These are phyloP conservation scores for Lycia hirtaria DNA, from an alignment of 2,888 invertebrate species.

Conservation along the genomic window DNA sequence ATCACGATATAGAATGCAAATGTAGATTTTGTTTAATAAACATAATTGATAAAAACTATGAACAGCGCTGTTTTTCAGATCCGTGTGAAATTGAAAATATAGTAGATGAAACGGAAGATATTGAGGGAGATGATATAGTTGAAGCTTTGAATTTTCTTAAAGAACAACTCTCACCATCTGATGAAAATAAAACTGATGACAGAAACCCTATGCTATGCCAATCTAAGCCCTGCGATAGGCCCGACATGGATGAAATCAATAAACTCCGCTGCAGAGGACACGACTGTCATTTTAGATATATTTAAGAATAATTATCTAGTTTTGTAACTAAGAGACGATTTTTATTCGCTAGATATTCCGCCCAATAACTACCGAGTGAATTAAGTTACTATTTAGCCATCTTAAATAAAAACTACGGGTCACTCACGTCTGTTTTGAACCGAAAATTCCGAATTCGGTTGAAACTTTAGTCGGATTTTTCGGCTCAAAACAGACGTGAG, in stretches of 20 bases:
- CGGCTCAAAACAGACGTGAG: no score
- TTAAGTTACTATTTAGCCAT: no score
- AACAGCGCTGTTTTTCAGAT: slow-evolving; percentile 3
- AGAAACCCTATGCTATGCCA: slow-evolving; percentile 4
- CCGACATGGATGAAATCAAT: slow-evolving; percentile 11
- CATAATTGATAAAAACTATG: slow-evolving; percentile 4
- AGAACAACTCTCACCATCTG: neutral
- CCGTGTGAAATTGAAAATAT: neutral
- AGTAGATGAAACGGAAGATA: neutral
- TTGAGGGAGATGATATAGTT: neutral
- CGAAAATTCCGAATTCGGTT: no score
- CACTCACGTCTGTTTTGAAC: no score
- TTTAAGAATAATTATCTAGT: neutral
- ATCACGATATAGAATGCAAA: slow-evolving; percentile 6
- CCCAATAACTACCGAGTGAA: no score
- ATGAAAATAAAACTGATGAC: neutral
- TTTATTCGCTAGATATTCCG: no score
- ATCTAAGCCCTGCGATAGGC: slow-evolving; percentile 5
- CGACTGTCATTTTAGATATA: slow-evolving; percentile 9
- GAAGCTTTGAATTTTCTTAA: slow-evolving; percentile 3
- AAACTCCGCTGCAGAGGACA: slow-evolving; percentile 12
- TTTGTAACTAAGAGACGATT: neutral
- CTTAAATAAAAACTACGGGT: no score
- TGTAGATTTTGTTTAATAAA: slow-evolving; percentile 9
- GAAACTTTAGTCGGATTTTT: no score